Evolutionary conservation across 2,113 vertebrate species (phyloP).

Genomic region (Phoenicopterus ruber): DNA sequence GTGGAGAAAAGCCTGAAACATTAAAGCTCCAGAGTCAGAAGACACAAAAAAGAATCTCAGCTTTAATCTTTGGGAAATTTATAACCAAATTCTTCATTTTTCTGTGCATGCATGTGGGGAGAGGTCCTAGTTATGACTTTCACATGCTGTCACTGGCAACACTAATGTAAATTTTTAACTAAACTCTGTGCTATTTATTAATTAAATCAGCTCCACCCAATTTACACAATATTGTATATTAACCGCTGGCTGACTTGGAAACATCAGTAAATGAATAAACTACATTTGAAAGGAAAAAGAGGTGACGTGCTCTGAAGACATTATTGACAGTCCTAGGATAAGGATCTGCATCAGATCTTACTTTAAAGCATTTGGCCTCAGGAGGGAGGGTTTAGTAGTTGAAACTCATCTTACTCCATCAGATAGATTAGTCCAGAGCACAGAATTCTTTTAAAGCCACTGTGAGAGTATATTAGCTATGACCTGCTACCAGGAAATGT

Average conservation of each 20-base stretch:
- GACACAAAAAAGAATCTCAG: neutral
- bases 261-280: slow-evolving; percentile 28
- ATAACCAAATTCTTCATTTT: neutral
- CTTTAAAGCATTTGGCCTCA: slow-evolving; percentile 48
- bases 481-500: neutral
- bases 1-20: neutral
- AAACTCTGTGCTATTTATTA: neutral
- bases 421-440: slow-evolving; percentile 26
- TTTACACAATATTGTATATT: neutral
- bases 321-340: slow-evolving; percentile 28
- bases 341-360: slow-evolving; percentile 35
- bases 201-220: neutral
- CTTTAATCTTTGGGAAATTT: neutral
- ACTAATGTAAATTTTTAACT: neutral
- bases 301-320: neutral
- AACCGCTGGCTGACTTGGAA: neutral
- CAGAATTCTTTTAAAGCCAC: neutral
- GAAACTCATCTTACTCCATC: slow-evolving; percentile 40
- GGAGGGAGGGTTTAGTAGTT: slow-evolving; percentile 37
- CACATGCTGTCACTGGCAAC: neutral
- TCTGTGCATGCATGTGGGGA: neutral
- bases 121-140: neutral
- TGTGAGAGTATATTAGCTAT: neutral
- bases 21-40: neutral
- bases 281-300: slow-evolving; percentile 23